Conservation (phyloP, 2,797 vertebrate genomes). For the Crenichthys baileyi region DNA sequence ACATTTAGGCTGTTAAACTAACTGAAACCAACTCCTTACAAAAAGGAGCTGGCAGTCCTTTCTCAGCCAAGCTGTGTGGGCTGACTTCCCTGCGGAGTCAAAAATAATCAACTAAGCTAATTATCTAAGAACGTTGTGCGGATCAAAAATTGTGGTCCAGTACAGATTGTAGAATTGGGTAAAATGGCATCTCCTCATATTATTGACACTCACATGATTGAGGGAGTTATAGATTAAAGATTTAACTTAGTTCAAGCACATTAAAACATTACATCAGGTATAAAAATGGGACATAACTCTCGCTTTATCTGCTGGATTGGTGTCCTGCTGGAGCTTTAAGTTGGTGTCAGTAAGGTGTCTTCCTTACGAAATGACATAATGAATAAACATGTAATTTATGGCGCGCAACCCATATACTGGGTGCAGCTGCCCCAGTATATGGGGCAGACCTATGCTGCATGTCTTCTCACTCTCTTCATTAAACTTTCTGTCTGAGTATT, state of each 20-base stretch:
- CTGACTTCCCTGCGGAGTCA: background rate
- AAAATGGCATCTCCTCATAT: background rate
- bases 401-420: too few species aligned
- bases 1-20: background rate
- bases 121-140: background rate
- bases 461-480: too few species aligned
- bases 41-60: slow-evolving; percentile 6
- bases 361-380: background rate
- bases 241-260: background rate
- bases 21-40: background rate
- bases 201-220: background rate
- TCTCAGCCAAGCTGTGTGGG: background rate
- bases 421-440: too few species aligned
- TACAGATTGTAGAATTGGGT: background rate
- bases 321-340: too few species aligned
- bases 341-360: background rate
- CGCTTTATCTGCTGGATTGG: background rate
- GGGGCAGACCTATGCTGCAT: too few species aligned
- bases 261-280: background rate
- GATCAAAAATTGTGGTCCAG: background rate
- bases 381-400: background rate
- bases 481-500: too few species aligned
- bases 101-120: background rate
- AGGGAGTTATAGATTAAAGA: background rate
- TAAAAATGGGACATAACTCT: background rate